These are phyloP conservation scores for Mallotus villosus DNA, from an alignment of 2,797 vertebrate species.

Conservation along the genomic window DNA sequence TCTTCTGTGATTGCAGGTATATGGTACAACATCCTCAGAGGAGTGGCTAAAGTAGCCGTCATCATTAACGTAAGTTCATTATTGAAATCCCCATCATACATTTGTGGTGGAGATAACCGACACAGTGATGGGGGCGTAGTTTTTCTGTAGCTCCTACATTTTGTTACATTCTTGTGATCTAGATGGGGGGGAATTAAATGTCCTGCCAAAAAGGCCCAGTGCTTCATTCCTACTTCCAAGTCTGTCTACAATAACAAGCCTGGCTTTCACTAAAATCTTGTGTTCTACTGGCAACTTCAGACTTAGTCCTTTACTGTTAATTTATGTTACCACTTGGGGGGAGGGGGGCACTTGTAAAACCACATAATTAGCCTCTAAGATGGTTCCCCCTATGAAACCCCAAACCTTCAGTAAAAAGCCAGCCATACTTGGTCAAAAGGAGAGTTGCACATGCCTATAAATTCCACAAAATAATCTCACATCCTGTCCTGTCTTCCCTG, in stretches of 20 bases:
- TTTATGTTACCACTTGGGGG: conserved; percentile 14
- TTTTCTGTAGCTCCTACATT: not conserved
- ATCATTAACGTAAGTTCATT: conserved; percentile 92
- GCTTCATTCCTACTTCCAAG: not conserved
- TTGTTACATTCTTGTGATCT: not conserved
- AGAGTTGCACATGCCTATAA: not conserved
- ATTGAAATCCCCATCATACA: not conserved
- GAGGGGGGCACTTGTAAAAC: conserved; percentile 14
- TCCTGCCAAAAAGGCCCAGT: conserved; percentile 1
- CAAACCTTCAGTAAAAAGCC: not conserved
- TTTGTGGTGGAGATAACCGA: not conserved
- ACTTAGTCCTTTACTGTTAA: not conserved
- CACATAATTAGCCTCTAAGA: conserved; percentile 4
- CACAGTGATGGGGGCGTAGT: not conserved
- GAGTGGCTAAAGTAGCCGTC: conserved; percentile 92
- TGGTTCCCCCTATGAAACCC: not conserved
- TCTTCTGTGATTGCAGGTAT: conserved; percentile 78
- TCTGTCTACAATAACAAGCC: not conserved
- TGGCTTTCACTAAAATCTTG: conserved; percentile 12
- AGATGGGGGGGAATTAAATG: conserved; percentile 4
- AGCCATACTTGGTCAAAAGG: conserved; percentile 24
- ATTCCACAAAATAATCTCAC: conserved; percentile 12
- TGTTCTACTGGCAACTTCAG: no score
- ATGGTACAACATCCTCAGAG: conserved; percentile 97
- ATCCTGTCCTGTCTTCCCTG: not conserved